A percentile compares a stretch with the other conserved stretches of the same genome.
Conservation (phyloP, 2,113 vertebrate genomes). For the Pica pica region DNA sequence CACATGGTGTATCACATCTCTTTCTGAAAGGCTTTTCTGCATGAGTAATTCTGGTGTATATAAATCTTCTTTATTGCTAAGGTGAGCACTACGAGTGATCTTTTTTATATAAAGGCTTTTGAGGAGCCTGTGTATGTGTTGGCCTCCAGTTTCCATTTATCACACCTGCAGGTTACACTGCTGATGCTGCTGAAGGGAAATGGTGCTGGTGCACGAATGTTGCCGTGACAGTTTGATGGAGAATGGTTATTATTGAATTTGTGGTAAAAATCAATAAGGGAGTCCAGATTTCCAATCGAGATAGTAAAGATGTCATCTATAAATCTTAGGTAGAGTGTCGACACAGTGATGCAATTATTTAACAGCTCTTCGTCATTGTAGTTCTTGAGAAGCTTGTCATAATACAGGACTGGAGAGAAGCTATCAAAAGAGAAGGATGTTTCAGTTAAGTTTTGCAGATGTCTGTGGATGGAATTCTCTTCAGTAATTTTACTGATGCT, state of each 20-base stretch:
- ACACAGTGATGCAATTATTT: not conserved
- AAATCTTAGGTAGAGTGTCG: not conserved
- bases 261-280: slow-evolving; percentile 30
- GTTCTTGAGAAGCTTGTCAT: not conserved
- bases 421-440: not conserved
- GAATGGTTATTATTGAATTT: slow-evolving; percentile 16
- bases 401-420: not conserved
- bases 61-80: not conserved
- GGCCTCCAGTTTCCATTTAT: not conserved
- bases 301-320: not conserved
- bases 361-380: not conserved
- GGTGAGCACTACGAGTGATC: not conserved
- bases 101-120: not conserved
- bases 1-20: not conserved
- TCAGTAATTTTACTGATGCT: not conserved
- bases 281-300: not conserved
- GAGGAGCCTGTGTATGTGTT: not conserved
- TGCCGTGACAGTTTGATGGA: slow-evolving; percentile 14
- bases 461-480: not conserved
- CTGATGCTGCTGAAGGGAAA: not conserved
- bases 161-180: not conserved
- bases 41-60: not conserved
- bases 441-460: not conserved
- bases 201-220: not conserved
- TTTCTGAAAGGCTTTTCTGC: not conserved